Percentiles rank a stretch among this genome's conserved stretches.
These are phyloP conservation scores for Agrypnia vestita DNA, from an alignment of 1,140 invertebrate species.

Conservation along the genomic window DNA sequence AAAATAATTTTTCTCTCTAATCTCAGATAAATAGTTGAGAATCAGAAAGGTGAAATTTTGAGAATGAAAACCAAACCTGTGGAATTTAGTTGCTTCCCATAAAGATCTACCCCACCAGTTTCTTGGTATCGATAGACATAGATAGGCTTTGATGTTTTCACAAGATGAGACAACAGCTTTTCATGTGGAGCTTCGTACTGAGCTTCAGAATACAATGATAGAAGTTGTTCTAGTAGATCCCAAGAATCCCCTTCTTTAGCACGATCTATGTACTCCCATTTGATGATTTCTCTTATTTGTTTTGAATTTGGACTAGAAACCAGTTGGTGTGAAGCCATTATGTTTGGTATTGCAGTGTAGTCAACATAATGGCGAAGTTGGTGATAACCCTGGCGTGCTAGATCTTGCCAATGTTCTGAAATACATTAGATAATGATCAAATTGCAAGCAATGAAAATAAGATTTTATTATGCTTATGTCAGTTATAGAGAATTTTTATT, in stretches of 20 bases:
- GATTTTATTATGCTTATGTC: neutral
- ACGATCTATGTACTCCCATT: conserved; percentile 65
- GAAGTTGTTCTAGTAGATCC: conserved; percentile 65
- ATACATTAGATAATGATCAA: conserved; percentile 33
- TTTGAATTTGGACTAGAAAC: conserved; percentile 53
- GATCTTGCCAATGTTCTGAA: conserved; percentile 70
- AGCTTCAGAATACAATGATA: conserved; percentile 67
- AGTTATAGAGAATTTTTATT: too few species aligned
- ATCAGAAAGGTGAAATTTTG: too few species aligned
- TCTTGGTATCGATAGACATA: conserved; percentile 68
- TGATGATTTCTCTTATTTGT: conserved; percentile 67
- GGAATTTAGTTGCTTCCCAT: conserved; percentile 69
- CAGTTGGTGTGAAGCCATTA: conserved; percentile 66
- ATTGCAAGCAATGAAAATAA: neutral
- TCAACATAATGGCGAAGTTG: conserved; percentile 72
- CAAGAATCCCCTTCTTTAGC: conserved; percentile 62
- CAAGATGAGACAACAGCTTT: conserved; percentile 67
- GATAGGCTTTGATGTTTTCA: conserved; percentile 64
- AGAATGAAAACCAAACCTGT: conserved; percentile 58
- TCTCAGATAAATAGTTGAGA: too few species aligned
- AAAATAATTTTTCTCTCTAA: too few species aligned
- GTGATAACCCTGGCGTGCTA: conserved; percentile 69
- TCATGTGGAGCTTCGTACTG: conserved; percentile 69
- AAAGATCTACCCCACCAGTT: conserved; percentile 68
- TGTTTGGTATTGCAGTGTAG: conserved; percentile 69